Percentiles rank a stretch among this genome's conserved stretches.
These are phyloP conservation scores for Mus minutoides DNA, from an alignment of 2,797 vertebrate species.

Conservation along the genomic window DNA sequence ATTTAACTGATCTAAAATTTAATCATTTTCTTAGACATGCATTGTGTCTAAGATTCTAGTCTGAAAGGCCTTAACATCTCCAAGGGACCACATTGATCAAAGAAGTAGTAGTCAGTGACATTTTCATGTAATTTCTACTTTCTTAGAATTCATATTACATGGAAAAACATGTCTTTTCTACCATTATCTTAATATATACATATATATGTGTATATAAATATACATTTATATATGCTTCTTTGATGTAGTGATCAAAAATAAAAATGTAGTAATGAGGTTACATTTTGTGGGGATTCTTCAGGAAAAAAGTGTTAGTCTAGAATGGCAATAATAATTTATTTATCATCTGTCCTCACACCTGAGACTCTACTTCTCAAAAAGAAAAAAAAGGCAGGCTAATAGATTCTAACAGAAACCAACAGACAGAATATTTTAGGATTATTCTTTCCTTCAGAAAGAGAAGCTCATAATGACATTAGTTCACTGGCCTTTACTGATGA, in stretches of 20 bases:
- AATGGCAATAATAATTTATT: background rate
- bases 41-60: slow-evolving; percentile 8
- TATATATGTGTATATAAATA: background rate
- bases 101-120: background rate
- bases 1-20: background rate
- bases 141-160: background rate
- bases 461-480: background rate
- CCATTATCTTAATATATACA: background rate
- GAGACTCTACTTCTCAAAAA: background rate
- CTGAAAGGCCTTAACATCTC: background rate
- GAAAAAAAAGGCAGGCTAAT: background rate
- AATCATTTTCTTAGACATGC: background rate
- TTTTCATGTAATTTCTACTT: background rate
- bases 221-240: background rate
- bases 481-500: slow-evolving; percentile 26
- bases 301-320: background rate
- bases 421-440: background rate
- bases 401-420: background rate
- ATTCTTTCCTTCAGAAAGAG: slow-evolving; percentile 34
- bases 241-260: background rate
- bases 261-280: background rate
- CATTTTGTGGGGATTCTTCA: background rate
- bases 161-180: background rate
- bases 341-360: background rate
- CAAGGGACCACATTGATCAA: background rate